A percentile compares a stretch with the other conserved stretches of the same genome.
Conservation (phyloP, 2,113 vertebrate genomes). For the Petroica traversi region DNA sequence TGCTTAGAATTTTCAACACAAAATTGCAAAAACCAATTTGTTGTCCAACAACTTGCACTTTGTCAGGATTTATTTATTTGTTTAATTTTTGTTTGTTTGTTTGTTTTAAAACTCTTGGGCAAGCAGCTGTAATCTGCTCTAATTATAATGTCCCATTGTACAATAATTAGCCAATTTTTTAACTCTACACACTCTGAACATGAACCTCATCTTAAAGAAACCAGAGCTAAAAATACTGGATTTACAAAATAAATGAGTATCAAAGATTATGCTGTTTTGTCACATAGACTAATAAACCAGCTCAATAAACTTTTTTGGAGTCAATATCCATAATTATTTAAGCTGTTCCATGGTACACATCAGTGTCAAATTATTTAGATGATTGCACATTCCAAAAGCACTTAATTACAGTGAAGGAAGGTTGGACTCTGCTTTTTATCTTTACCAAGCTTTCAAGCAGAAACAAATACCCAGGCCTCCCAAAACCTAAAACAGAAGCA, state of each 20-base stretch:
- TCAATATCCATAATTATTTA: background rate
- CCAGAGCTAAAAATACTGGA: background rate
- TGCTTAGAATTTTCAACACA: background rate
- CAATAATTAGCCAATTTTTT: background rate
- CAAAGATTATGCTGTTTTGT: background rate
- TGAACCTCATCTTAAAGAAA: background rate
- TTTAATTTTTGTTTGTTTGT: background rate
- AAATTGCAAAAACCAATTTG: background rate
- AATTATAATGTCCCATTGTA: background rate
- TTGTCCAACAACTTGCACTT: background rate
- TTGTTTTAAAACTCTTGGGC: background rate
- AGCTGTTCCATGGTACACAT: background rate
- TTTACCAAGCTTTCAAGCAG: slow-evolving; percentile 7
- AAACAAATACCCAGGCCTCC: slow-evolving; percentile 3
- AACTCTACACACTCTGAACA: background rate
- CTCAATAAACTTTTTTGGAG: background rate
- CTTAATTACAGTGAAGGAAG: background rate
- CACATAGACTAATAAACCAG: background rate
- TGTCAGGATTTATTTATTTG: background rate
- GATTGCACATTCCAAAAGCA: background rate
- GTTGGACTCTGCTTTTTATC: slow-evolving; percentile 20
- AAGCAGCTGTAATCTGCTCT: background rate
- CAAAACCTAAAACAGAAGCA: slow-evolving; percentile 1
- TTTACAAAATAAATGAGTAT: background rate
- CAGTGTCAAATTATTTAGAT: background rate